Conservation (phyloP, 2,888 invertebrate genomes). For the Papilio elwesi region DNA sequence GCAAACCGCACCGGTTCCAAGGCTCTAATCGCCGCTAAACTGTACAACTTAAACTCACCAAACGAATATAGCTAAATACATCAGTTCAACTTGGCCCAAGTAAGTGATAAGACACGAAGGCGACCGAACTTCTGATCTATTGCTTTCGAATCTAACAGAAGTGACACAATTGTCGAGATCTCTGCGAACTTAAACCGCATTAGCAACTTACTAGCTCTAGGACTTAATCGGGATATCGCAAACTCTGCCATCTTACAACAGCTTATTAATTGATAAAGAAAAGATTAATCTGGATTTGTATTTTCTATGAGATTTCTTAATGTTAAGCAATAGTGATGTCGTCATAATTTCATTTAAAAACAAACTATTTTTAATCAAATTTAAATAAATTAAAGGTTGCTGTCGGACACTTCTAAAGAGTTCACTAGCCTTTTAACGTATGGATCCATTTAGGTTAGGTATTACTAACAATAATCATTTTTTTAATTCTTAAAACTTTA, state of each 20-base stretch:
- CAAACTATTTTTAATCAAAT: no score
- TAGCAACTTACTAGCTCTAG: conserved; percentile 62
- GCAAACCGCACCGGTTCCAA: conserved; percentile 58
- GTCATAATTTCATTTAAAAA: no score
- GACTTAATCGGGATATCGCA: conserved; percentile 67
- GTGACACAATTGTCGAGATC: conserved; percentile 62
- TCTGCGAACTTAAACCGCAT: conserved; percentile 72
- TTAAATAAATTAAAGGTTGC: no score
- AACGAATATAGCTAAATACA: conserved; percentile 72
- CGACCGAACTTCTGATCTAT: conserved; percentile 45
- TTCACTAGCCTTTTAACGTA: no score
- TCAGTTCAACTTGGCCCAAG: conserved; percentile 65
- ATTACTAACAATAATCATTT: no score
- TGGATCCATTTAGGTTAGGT: no score
- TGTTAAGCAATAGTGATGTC: background rate
- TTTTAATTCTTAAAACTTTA: no score
- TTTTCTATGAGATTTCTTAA: conserved; percentile 44
- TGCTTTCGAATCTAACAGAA: conserved; percentile 59
- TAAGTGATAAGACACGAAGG: conserved; percentile 42
- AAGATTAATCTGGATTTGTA: conserved; percentile 63
- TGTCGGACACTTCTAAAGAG: no score
- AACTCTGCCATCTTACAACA: conserved; percentile 78
- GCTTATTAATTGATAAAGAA: conserved; percentile 76
- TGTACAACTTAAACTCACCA: conserved; percentile 76
- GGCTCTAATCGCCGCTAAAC: conserved; percentile 71